phyloP scores from a whole-genome alignment of 2,113 vertebrate species.

The Rhabdomys dilectus region DNA sequence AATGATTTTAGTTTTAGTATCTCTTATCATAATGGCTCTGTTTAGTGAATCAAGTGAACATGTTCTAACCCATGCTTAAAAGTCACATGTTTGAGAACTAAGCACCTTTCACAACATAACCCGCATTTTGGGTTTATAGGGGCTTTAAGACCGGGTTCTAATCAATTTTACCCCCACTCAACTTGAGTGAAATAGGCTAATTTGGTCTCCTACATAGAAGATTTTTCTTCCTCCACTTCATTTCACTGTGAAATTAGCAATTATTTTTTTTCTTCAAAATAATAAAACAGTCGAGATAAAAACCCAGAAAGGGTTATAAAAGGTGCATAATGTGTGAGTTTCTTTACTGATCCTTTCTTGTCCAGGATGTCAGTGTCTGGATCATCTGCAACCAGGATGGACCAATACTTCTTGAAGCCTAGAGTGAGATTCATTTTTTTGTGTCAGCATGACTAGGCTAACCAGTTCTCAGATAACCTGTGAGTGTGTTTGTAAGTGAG shows the following conservation, averaged over 20 bases:
- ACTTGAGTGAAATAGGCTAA: constrained; percentile 39
- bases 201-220: background rate
- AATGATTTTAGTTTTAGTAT: background rate
- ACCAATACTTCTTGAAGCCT: background rate
- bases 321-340: background rate
- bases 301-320: background rate
- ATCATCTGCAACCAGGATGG: background rate
- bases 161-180: background rate
- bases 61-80: background rate
- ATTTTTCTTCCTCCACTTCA: constrained; percentile 32
- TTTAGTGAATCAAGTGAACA: background rate
- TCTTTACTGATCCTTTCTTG: background rate
- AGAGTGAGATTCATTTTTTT: background rate
- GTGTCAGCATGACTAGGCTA: background rate
- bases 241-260: constrained; percentile 50
- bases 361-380: background rate
- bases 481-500: background rate
- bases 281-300: background rate
- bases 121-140: background rate
- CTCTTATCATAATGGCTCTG: background rate
- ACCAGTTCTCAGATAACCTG: background rate
- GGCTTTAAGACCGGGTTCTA: background rate
- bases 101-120: background rate
- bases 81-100: background rate
- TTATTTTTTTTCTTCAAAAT: constrained; percentile 48